These are phyloP conservation scores for Lathamus discolor DNA, from an alignment of 2,113 vertebrate genomes.

Conservation along the genomic window DNA sequence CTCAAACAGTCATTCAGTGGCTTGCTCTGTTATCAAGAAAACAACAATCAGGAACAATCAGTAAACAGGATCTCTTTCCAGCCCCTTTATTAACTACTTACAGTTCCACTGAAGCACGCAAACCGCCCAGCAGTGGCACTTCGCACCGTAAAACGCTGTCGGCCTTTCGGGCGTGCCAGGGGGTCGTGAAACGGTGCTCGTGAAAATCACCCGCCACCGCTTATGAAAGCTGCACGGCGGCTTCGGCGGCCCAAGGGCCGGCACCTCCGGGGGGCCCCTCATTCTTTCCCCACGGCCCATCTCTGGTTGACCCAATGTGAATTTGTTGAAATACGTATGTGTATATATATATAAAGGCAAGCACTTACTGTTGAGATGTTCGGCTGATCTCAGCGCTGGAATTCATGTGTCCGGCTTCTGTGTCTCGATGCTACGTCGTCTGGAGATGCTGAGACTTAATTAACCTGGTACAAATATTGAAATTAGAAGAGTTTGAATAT, in stretches of 20 bases:
- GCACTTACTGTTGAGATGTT: constrained; percentile 41
- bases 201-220: neutral
- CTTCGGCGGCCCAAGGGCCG: neutral
- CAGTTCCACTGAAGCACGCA: neutral
- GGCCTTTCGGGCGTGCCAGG: neutral
- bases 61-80: constrained; percentile 75
- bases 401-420: neutral
- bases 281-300: neutral
- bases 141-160: neutral
- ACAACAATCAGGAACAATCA: constrained; percentile 79
- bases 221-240: neutral
- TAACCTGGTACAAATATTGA: constrained; percentile 25
- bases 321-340: neutral
- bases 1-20: constrained; percentile 80
- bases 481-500: constrained; percentile 23
- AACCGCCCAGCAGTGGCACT: neutral
- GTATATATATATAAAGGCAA: neutral
- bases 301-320: neutral
- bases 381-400: neutral
- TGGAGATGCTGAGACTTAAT: neutral
- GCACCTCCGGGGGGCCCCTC: fast-evolving
- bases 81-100: constrained; percentile 66
- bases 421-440: neutral
- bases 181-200: neutral
- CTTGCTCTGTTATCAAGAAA: constrained; percentile 80